Evolutionary conservation across 2,113 vertebrate genomes (phyloP), one percentile per base, ranked within the genome.

Genomic region (Silurus glanis): DNA sequence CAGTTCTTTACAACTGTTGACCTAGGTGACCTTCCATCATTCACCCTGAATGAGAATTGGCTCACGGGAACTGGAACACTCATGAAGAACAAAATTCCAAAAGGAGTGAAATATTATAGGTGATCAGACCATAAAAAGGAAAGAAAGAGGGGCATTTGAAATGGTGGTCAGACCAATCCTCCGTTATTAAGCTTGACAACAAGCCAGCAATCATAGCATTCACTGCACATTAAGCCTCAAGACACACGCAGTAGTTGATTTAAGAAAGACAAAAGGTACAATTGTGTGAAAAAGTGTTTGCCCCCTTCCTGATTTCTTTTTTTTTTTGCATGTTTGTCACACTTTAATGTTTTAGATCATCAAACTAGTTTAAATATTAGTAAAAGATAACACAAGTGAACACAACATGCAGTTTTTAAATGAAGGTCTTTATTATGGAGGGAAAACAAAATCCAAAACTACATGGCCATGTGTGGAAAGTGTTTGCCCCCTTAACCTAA

Each of bases 71-170:
- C 59, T 78, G 85, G 62, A 80, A 85, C 85, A 6, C 59, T 86
- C 23, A 86, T 69, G 76, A 81, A 81, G 64, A 80, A 56, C 85
- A 71, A 78, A 45, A 28, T 86, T 28, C 84, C 84, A 80, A 86
- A 86, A 86, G 51, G 76, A 69, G 62, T 81, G 78, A 61, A 79
- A 49, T 3, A 66, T 72, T 9, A 67, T 80, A 58, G 78, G 25
- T 9, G 85, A 86, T 45, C 49, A 86, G 51, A 5, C 28, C 28
- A 21, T 85, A 17, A 45, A 78, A 85, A 58, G 78, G 28, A 61
- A 61, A 23, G 75, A 75, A 85, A 85, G 37, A 62, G 71, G 58
- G 56, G 21, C 84, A 79, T 75, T 56, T 28, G 55, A 74, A 55
- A 84, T 75, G 51, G 37, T 67, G 45, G 67, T 72, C 83, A 84